Percentiles rank a stretch among this genome's conserved stretches.
Conservation (phyloP, 2,797 vertebrate species). For the Gambelia wislizenii region DNA sequence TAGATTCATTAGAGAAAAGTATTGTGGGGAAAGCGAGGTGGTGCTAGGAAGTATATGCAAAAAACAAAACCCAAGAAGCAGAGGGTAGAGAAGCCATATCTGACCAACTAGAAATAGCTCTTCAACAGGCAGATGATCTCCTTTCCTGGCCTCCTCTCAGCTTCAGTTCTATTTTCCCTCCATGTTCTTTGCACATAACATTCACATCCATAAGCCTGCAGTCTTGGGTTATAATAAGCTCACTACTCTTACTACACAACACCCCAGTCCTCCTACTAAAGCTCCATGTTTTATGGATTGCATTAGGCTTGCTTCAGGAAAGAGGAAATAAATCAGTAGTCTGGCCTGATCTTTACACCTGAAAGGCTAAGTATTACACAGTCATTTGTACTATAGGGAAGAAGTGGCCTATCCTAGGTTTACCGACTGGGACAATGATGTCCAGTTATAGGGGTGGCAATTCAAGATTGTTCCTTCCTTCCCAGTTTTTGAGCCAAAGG, state of each 20-base stretch:
- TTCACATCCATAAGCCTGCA: conserved; percentile 33
- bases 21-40: conserved; percentile 22
- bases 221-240: conserved; percentile 32
- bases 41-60: not conserved
- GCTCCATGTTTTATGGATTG: not conserved
- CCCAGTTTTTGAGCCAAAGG: not conserved
- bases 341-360: not conserved
- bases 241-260: not conserved
- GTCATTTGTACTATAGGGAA: not conserved
- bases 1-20: conserved; percentile 30
- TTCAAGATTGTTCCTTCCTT: not conserved
- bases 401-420: not conserved
- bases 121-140: conserved; percentile 32
- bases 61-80: conserved; percentile 20
- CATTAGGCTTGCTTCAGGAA: not conserved
- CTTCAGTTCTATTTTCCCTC: conserved; percentile 37
- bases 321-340: not conserved
- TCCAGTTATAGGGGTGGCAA: not conserved
- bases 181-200: conserved; percentile 30
- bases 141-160: conserved; percentile 8
- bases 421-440: not conserved
- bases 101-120: conserved; percentile 35
- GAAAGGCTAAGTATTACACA: not conserved
- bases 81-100: conserved; percentile 6
- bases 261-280: not conserved